Base-by-base conservation (phyloP, 2,888 invertebrate species). In the Mellilla xanthometata region DNA sequence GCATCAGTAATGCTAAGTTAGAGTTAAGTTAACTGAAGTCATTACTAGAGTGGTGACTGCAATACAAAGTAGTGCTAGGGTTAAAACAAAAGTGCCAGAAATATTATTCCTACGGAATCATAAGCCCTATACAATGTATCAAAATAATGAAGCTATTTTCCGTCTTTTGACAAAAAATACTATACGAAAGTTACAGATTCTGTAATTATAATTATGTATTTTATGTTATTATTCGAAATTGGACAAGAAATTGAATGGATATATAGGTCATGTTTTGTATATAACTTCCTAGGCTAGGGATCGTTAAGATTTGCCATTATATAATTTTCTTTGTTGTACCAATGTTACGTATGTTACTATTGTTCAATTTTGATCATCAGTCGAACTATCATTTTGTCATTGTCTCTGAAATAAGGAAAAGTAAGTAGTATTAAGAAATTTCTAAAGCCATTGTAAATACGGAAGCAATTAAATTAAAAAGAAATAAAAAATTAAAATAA, bases 1-100 rank as follows among this genome's bases (percentile, higher is more conserved):
- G 52, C 80, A 81, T 68, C 77, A 74, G 52, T 75, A 72, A 68
- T 22, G 2, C 23, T 52, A 40, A 39, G 35, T 43, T 51, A 48
- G 4, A 36, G 12, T 27, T 48, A 51, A 40, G 39, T 43, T 54
- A 50, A 47, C 32, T 32, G 44, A 38, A 29, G 35, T 34, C 30
- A 38, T 32, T 39, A 38, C 40, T 31, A 34, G 6, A 76, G 80
- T 80, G 78, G 75, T 79, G 76, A 68, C 60, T 50, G 68, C 60
- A 54, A 34, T 34, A 33, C 26, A 24, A 34, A 45, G 68, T 54
- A 56, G 50, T 49, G 47, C 15, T 81, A 81, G 72, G 48, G 39
- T 81, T 75, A 80, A 73, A 24, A 69, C 64, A 79, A 83, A 82
- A 72, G 86, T 87, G 87, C 87, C 87, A 88, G 81, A 86, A 68